Evolutionary conservation across 2,888 invertebrate genomes (phyloP).

Genomic region (Hermodice carunculata): DNA sequence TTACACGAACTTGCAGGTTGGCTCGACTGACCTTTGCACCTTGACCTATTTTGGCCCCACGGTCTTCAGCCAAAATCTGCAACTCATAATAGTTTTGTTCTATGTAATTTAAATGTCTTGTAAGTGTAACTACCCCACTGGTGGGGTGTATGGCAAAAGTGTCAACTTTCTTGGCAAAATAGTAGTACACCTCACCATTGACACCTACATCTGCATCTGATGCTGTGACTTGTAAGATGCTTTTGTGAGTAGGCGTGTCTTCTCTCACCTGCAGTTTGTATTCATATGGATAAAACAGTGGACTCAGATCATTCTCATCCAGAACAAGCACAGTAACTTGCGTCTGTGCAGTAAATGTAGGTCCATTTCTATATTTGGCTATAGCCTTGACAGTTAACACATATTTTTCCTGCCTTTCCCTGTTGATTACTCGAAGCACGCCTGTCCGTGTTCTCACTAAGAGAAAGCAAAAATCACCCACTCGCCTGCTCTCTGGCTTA

Average conservation of each 20-base stretch:
- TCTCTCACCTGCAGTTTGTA: constrained; percentile 91
- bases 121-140: constrained; percentile 87
- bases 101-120: constrained; percentile 80
- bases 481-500: constrained; percentile 88
- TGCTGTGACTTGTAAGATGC: constrained; percentile 80
- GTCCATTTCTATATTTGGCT: constrained; percentile 69
- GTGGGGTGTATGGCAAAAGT: constrained; percentile 92
- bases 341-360: constrained; percentile 45
- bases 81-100: constrained; percentile 81
- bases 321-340: constrained; percentile 73
- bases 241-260: constrained; percentile 87
- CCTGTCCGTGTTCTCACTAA: constrained; percentile 90
- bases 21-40: constrained; percentile 21
- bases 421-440: constrained; percentile 88
- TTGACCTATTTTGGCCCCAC: constrained; percentile 74
- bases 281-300: constrained; percentile 90
- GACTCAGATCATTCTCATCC: constrained; percentile 82
- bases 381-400: constrained; percentile 83
- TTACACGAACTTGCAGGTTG: constrained; percentile 73
- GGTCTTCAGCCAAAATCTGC: constrained; percentile 86
- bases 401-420: constrained; percentile 90
- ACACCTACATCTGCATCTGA: constrained; percentile 96
- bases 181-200: constrained; percentile 98
- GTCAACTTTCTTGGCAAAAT: constrained; percentile 81
- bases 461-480: constrained; percentile 96